These are phyloP conservation scores for Meliscaeva auricollis DNA, from an alignment of 2,888 invertebrate species.

Conservation along the genomic window DNA sequence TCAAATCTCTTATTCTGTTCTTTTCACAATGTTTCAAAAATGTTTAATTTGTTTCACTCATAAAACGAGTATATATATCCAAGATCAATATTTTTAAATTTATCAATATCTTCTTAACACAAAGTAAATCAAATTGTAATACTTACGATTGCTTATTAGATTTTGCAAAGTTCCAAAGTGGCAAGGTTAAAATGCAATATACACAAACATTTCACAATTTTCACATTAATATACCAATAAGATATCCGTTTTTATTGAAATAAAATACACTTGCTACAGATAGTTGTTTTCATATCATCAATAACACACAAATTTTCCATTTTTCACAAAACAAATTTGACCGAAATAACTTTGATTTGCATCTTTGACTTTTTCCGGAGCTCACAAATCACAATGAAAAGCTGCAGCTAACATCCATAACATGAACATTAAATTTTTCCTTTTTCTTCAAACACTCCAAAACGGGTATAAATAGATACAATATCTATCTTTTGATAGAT, in stretches of 20 bases:
- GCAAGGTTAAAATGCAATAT: no score
- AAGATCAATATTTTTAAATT: no score
- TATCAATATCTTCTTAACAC: no score
- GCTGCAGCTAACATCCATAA: not conserved
- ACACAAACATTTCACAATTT: no score
- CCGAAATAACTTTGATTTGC: constrained; percentile 26
- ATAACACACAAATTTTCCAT: constrained; percentile 1
- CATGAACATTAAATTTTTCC: not conserved
- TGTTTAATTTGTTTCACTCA: no score
- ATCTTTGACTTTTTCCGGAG: constrained; percentile 48
- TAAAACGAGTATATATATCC: no score
- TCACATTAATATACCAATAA: no score
- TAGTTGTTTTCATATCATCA: not conserved
- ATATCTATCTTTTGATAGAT: constrained; percentile 62
- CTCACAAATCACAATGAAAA: constrained; percentile 32
- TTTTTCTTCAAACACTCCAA: constrained; percentile 31
- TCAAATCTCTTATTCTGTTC: no score
- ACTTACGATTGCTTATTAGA: no score
- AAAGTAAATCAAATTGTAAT: no score
- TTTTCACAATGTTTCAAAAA: no score
- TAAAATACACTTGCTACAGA: not conserved
- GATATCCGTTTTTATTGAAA: not conserved
- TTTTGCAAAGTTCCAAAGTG: no score
- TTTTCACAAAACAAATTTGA: constrained; percentile 18
- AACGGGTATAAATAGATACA: constrained; percentile 61